phyloP scores from a whole-genome alignment of 2,113 vertebrate species.

The Mesocricetus auratus region DNA sequence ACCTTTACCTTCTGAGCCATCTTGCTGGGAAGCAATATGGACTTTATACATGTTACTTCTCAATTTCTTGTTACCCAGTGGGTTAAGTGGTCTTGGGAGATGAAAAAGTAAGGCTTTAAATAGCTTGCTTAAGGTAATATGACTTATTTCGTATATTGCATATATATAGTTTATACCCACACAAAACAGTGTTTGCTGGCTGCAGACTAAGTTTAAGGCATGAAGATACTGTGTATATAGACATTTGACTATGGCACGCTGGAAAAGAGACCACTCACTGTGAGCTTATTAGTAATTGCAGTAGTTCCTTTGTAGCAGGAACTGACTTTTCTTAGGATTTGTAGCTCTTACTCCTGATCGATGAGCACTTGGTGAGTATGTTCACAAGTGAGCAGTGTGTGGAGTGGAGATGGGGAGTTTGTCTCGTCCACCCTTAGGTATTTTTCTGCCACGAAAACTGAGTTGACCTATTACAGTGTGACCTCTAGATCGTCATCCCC shows the following conservation, averaged over 20 bases:
- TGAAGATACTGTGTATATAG: not conserved
- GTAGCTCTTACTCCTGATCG: not conserved
- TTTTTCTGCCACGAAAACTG: not conserved
- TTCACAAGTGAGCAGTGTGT: not conserved
- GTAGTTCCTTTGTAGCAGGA: not conserved
- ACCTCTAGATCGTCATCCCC: not conserved
- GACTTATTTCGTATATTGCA: not conserved
- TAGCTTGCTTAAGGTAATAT: conserved; percentile 27
- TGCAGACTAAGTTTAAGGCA: not conserved
- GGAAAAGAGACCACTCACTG: conserved; percentile 25
- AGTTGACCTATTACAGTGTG: not conserved
- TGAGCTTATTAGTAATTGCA: conserved; percentile 43
- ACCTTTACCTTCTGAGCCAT: not conserved
- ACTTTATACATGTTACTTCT: not conserved
- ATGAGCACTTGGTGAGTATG: not conserved
- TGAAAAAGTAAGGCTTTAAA: conserved; percentile 40
- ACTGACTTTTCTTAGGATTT: conserved; percentile 20
- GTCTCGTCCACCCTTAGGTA: not conserved
- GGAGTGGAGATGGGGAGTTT: too few relatives aligned
- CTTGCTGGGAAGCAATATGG: not conserved
- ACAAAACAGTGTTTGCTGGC: conserved; percentile 5
- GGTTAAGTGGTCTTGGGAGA: not conserved
- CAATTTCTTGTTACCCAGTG: conserved; percentile 33
- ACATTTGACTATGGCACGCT: conserved; percentile 47
- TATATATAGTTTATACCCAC: not conserved